Percentiles rank a stretch among this genome's conserved stretches.
Conservation (phyloP, 2,888 invertebrate genomes). For the Lasioglossum marginatum region DNA sequence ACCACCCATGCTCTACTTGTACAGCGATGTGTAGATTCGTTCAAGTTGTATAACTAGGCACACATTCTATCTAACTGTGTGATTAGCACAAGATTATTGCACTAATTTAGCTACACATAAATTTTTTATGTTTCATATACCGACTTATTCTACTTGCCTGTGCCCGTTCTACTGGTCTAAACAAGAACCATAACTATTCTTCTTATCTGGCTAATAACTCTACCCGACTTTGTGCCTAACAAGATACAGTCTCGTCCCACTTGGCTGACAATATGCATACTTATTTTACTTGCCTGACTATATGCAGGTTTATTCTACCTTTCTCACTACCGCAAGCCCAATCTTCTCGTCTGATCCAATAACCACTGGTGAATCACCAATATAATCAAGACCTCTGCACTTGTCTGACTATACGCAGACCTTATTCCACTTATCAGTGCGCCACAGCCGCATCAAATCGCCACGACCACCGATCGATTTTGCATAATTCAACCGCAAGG, state of each 20-base stretch:
- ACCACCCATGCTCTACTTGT: neutral
- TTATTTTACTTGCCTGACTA: neutral
- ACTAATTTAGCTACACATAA: neutral
- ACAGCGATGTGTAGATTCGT: too few species aligned
- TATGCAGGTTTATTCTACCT: neutral
- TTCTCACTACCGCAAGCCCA: neutral
- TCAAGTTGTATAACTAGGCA: neutral
- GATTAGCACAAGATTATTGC: neutral
- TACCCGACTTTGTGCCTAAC: too few species aligned
- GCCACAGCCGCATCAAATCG: neutral
- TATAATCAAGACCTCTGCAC: neutral
- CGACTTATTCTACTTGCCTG: neutral
- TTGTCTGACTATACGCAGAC: neutral
- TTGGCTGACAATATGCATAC: neutral
- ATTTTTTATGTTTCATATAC: neutral
- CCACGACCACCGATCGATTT: neutral
- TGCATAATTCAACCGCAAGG: constrained; percentile 4
- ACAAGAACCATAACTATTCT: neutral
- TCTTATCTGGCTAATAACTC: neutral
- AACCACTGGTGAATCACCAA: neutral
- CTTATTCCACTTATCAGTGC: neutral
- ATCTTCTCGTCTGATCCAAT: neutral
- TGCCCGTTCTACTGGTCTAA: neutral
- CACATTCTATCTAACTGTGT: neutral
- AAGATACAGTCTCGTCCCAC: neutral